phyloP scores from a whole-genome alignment of 2,797 vertebrate species.

The Kryptolebias ocellatus region DNA sequence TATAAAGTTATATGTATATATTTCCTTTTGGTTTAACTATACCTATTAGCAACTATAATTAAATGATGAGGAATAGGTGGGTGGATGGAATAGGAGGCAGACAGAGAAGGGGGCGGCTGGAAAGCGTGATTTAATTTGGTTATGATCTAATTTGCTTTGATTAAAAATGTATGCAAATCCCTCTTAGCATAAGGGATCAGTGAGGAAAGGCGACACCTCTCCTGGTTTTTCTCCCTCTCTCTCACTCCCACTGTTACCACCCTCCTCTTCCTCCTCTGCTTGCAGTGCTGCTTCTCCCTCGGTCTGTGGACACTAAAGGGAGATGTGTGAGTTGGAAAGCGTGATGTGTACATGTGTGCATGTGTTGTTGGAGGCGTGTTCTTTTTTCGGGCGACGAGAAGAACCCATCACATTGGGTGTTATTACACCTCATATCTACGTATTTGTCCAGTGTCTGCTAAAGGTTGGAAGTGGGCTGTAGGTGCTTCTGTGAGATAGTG shows the following conservation, averaged over 20 bases:
- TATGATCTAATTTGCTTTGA: slow-evolving; percentile 89
- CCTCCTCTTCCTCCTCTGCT: slow-evolving; percentile 35
- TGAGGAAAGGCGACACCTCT: slow-evolving; percentile 77
- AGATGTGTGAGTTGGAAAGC: slow-evolving; percentile 61
- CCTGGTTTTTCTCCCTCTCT: slow-evolving; percentile 46
- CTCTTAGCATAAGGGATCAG: slow-evolving; percentile 83
- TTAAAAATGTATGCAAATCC: slow-evolving; percentile 89
- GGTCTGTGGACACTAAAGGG: slow-evolving; percentile 59
- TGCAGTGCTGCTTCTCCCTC: slow-evolving; percentile 45
- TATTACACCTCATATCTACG: slow-evolving; percentile 60
- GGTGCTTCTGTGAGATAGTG: slow-evolving; percentile 33
- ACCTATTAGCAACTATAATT: slow-evolving; percentile 81
- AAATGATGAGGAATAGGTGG: slow-evolving; percentile 81
- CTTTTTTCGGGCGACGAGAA: slow-evolving; percentile 41
- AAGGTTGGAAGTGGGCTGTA: slow-evolving; percentile 43
- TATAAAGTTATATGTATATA: neutral
- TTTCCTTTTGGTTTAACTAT: slow-evolving; percentile 61
- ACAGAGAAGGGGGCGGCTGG: slow-evolving; percentile 76
- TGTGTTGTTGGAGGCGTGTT: slow-evolving; percentile 49
- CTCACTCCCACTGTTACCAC: slow-evolving; percentile 46
- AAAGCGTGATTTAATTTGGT: slow-evolving; percentile 86
- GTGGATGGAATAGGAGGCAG: slow-evolving; percentile 77
- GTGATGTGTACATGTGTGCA: slow-evolving; percentile 42
- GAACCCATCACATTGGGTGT: slow-evolving; percentile 61
- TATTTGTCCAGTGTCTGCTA: slow-evolving; percentile 44